phyloP scores from a whole-genome alignment of 2,797 vertebrate species.

The Setipinna tenuifilis region DNA sequence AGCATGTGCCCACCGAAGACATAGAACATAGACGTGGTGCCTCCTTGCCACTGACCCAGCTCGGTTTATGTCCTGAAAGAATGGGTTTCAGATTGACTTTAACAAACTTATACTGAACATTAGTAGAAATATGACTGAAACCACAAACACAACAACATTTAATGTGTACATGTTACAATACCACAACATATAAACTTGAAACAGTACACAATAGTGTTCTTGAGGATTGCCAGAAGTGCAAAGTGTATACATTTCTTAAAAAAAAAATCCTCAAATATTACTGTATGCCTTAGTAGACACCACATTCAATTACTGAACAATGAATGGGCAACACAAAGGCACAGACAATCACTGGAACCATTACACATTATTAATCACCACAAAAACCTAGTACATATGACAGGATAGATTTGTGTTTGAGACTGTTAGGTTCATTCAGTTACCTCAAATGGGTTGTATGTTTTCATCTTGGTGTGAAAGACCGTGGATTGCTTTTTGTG shows the following conservation, averaged over 20 bases:
- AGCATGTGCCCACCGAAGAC: background rate
- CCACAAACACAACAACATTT: background rate
- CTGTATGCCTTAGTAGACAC: conserved; percentile 52
- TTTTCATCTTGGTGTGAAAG: background rate
- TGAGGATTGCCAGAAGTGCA: background rate
- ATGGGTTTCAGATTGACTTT: background rate
- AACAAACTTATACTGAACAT: background rate
- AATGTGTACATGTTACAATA: background rate
- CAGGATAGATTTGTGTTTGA: background rate
- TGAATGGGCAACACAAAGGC: conserved; percentile 57
- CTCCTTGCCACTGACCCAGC: background rate
- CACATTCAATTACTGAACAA: conserved; percentile 40
- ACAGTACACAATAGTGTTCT: background rate
- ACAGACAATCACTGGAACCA: background rate
- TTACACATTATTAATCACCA: too few relatives aligned
- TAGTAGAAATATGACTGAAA: background rate
- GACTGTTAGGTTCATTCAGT: background rate
- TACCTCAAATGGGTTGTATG: background rate
- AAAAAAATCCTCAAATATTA: conserved; percentile 34
- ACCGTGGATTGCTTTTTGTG: background rate
- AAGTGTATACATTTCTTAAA: background rate
- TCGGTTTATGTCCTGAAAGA: background rate
- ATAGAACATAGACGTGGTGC: too few relatives aligned
- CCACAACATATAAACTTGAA: background rate
- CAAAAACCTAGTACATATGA: too few relatives aligned